Conservation (phyloP, 1,140 invertebrate species). For the Fopius arisanus region DNA sequence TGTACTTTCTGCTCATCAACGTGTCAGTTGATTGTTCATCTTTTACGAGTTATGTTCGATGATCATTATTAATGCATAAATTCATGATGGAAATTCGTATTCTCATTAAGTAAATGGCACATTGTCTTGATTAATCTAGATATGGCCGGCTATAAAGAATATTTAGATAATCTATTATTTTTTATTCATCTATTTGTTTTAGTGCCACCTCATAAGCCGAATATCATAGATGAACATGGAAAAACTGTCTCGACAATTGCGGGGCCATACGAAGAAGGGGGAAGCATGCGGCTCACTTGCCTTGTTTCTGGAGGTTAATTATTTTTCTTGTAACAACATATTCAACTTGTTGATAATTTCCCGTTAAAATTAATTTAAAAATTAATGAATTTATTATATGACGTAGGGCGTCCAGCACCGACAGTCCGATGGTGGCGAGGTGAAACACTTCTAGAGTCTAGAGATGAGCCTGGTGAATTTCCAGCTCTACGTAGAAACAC, state of each 20-base stretch:
- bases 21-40: conserved; percentile 12
- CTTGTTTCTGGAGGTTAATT: conserved; percentile 80
- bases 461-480: conserved; percentile 63
- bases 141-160: neutral
- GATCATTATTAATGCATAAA: neutral
- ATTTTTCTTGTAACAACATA: neutral
- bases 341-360: no score
- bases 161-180: neutral
- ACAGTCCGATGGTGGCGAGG: conserved; percentile 87
- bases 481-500: conserved; percentile 59
- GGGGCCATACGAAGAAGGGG: conserved; percentile 86
- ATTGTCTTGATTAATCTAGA: neutral
- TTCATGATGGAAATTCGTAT: neutral
- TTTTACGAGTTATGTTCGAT: neutral
- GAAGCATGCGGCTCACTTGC: conserved; percentile 82
- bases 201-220: conserved; percentile 85
- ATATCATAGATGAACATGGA: conserved; percentile 81
- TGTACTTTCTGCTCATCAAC: neutral
- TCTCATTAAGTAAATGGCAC: neutral
- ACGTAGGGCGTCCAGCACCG: conserved; percentile 82
- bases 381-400: conserved; percentile 38
- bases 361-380: no score
- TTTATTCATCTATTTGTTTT: conserved; percentile 60
- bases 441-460: conserved; percentile 72
- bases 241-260: conserved; percentile 74